Evolutionary conservation across 2,888 invertebrate species (phyloP).

Genomic region (Eristalinus aeneus): DNA sequence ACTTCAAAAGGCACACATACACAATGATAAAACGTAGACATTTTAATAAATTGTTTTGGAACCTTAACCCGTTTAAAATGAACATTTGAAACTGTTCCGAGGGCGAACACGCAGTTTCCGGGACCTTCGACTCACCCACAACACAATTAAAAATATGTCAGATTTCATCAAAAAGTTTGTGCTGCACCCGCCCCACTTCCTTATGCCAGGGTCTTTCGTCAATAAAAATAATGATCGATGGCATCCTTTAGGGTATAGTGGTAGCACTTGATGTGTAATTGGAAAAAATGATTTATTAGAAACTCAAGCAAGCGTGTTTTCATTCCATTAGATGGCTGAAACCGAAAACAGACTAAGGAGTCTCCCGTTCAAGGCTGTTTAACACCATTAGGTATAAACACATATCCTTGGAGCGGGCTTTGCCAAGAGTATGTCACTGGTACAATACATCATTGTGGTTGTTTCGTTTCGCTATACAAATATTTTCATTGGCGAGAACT

Average conservation of each 20-base stretch:
- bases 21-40: background rate
- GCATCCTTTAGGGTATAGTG: slow-evolving; percentile 53
- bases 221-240: slow-evolving; percentile 63
- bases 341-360: slow-evolving; percentile 4
- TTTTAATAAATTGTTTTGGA: background rate
- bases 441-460: slow-evolving; percentile 36
- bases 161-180: slow-evolving; percentile 21
- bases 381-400: slow-evolving; percentile 48
- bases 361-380: slow-evolving; percentile 45
- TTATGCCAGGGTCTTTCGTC: slow-evolving; percentile 4
- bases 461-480: slow-evolving; percentile 31
- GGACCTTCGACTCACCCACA: background rate
- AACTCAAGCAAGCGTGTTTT: slow-evolving; percentile 51
- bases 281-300: slow-evolving; percentile 69
- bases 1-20: background rate
- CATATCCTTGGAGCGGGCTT: background rate
- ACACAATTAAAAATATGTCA: slow-evolving; percentile 45
- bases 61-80: background rate
- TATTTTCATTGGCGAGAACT: slow-evolving; percentile 48
- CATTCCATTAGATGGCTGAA: slow-evolving; percentile 54
- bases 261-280: slow-evolving; percentile 63
- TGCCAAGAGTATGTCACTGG: slow-evolving; percentile 17
- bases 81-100: background rate
- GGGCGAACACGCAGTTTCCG: background rate
- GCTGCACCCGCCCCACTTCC: background rate